Conservation (phyloP, 2,113 vertebrate genomes). For the Spheniscus mendiculus region DNA sequence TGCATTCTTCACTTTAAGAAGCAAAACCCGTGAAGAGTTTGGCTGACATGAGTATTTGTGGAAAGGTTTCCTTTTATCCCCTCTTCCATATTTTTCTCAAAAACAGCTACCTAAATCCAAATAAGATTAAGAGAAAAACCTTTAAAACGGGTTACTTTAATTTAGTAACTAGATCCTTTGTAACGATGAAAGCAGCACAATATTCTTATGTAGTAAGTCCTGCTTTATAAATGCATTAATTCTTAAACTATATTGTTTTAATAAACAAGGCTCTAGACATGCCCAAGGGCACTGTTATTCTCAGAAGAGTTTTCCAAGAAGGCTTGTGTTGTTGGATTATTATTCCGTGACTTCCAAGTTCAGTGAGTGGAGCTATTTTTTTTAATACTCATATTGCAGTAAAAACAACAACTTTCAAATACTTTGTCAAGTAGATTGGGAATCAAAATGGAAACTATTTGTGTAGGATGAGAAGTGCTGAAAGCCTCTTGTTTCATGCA, state of each 20-base stretch:
- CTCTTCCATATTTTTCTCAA: constrained; percentile 41
- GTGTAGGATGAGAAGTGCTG: constrained; percentile 31
- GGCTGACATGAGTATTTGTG: constrained; percentile 50
- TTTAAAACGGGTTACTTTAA: constrained; percentile 9
- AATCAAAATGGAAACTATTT: constrained; percentile 64
- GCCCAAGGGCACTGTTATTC: constrained; percentile 72
- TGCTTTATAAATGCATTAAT: constrained; percentile 31
- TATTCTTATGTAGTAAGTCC: constrained; percentile 45
- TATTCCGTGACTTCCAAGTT: constrained; percentile 74
- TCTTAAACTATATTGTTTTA: constrained; percentile 74
- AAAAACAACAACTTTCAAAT: constrained; percentile 73
- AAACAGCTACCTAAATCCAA: constrained; percentile 61
- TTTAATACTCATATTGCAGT: constrained; percentile 75
- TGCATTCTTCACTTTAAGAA: constrained; percentile 53
- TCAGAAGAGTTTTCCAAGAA: constrained; percentile 74
- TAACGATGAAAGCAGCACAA: neutral
- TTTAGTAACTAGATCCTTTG: constrained; percentile 20
- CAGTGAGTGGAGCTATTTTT: constrained; percentile 65
- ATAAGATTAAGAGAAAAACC: constrained; percentile 44
- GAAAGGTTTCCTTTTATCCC: constrained; percentile 37
- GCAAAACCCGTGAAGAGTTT: constrained; percentile 61
- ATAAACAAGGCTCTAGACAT: constrained; percentile 64
- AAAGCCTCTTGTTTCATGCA: constrained; percentile 3
- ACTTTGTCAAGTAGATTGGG: constrained; percentile 60
- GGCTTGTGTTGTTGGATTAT: constrained; percentile 69